These are phyloP conservation scores for Scartelaos histophorus DNA, from an alignment of 2,113 vertebrate species.

Conservation along the genomic window DNA sequence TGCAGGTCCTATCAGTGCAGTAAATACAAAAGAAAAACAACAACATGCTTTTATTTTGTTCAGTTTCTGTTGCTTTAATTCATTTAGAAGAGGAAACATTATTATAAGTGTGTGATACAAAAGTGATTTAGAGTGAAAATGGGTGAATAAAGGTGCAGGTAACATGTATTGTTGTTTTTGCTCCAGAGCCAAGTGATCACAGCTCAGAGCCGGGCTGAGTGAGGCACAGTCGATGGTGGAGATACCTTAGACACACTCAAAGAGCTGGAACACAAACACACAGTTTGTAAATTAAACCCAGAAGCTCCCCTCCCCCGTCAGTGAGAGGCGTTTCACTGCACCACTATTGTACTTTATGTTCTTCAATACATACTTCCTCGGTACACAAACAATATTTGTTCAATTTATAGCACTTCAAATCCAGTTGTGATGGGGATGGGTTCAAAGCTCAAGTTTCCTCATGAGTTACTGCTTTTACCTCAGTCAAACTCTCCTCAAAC, in stretches of 20 bases:
- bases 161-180: conserved; percentile 63
- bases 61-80: no score
- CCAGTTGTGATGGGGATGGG: neutral
- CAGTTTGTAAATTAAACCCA: conserved; percentile 67
- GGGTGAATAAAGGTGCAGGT: conserved; percentile 40
- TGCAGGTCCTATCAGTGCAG: no score
- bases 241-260: conserved; percentile 69
- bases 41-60: no score
- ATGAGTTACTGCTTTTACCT: neutral
- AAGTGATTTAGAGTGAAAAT: neutral
- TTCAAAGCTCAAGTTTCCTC: neutral
- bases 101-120: neutral
- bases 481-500: neutral
- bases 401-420: neutral
- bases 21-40: no score
- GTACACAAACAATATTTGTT: neutral
- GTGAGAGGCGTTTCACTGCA: neutral
- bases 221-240: conserved; percentile 63
- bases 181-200: conserved; percentile 52
- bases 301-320: conserved; percentile 17
- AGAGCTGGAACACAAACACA: conserved; percentile 72
- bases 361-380: neutral
- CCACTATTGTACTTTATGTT: conserved; percentile 4
- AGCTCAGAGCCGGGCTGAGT: conserved; percentile 51
- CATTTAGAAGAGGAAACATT: neutral